phyloP scores from a whole-genome alignment of 2,888 invertebrate species.

The Drosophila subquinaria region DNA sequence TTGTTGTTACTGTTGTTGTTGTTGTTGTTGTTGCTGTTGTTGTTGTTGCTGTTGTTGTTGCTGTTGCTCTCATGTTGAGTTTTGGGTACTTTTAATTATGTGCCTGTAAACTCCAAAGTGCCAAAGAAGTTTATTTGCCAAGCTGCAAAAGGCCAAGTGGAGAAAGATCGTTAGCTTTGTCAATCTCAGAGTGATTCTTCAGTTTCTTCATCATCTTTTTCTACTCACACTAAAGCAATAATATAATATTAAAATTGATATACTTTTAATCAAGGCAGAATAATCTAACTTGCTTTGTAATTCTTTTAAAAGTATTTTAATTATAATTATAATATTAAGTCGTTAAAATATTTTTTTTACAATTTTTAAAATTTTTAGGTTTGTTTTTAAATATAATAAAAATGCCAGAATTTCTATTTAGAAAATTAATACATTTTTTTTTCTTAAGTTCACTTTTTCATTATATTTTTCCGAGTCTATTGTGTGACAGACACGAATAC shows the following conservation, averaged over 20 bases:
- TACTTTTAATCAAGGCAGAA: not conserved
- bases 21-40: conserved; percentile 4
- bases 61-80: conserved; percentile 18
- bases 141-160: conserved; percentile 21
- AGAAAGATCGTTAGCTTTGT: conserved; percentile 3
- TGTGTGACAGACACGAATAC: not conserved
- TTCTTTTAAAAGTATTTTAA: no score
- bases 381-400: no score
- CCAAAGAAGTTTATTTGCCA: conserved; percentile 38
- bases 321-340: no score
- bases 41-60: conserved; percentile 3
- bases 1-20: conserved; percentile 22
- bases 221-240: no score
- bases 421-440: no score
- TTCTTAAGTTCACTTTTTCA: no score
- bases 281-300: no score
- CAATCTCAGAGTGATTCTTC: conserved; percentile 1
- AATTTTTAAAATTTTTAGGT: no score
- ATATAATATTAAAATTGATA: not conserved
- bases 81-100: conserved; percentile 57
- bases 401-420: no score
- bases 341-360: no score
- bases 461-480: not conserved
- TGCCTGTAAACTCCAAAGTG: conserved; percentile 16
- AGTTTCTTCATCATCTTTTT: not conserved